phyloP scores from a whole-genome alignment of 2,113 vertebrate genomes.

The Glaucomys volans region DNA sequence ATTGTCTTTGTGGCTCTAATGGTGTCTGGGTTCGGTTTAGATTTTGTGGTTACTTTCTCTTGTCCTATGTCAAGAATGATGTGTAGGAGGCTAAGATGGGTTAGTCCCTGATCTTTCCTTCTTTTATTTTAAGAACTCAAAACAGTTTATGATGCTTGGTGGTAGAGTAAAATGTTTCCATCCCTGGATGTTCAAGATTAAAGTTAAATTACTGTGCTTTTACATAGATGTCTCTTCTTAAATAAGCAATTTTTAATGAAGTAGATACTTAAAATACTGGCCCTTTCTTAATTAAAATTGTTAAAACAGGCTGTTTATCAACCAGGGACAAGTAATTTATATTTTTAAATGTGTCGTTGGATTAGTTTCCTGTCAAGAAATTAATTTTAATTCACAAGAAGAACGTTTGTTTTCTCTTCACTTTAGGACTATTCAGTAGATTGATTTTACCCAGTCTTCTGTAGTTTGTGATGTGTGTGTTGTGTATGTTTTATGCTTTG shows the following conservation, averaged over 20 bases:
- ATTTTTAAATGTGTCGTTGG: conserved; percentile 18
- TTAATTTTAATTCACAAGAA: conserved; percentile 42
- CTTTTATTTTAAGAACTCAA: not conserved
- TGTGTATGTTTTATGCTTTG: conserved; percentile 38
- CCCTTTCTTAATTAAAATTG: conserved; percentile 5
- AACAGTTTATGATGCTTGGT: conserved; percentile 31
- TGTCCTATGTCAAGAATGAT: conserved; percentile 41
- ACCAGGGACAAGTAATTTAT: conserved; percentile 50
- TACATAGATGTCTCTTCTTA: not conserved
- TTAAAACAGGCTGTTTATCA: conserved; percentile 31
- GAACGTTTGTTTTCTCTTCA: not conserved
- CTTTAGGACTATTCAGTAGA: not conserved
- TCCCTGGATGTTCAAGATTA: conserved; percentile 46
- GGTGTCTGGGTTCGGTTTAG: conserved; percentile 26
- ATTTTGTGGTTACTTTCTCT: conserved; percentile 46
- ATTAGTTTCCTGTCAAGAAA: conserved; percentile 12
- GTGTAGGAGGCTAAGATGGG: not conserved
- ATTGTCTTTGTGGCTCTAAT: conserved; percentile 27
- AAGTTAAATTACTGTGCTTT: conserved; percentile 19
- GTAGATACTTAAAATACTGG: not conserved
- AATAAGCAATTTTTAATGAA: conserved; percentile 1
- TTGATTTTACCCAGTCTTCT: conserved; percentile 49
- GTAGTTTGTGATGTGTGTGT: not conserved
- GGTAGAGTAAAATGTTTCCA: conserved; percentile 23
- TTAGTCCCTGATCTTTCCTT: conserved; percentile 38